phyloP scores from a whole-genome alignment of 2,888 invertebrate species.

The Athalia rosae region DNA sequence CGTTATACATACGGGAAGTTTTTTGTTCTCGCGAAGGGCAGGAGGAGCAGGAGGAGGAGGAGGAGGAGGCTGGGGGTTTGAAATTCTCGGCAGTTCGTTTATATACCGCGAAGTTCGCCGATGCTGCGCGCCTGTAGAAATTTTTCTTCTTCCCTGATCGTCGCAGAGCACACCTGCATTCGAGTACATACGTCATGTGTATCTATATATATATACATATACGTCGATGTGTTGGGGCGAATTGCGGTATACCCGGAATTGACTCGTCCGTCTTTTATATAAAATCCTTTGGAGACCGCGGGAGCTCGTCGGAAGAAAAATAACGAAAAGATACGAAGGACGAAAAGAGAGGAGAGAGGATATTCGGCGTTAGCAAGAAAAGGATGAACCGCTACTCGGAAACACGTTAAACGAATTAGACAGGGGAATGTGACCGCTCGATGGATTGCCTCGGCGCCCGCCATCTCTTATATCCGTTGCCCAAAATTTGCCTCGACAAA shows the following conservation, averaged over 20 bases:
- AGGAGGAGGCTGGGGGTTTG: background rate
- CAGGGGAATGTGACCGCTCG: constrained; percentile 69
- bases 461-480: background rate
- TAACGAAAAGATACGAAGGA: too few species aligned
- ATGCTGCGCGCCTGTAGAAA: background rate
- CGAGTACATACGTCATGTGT: background rate
- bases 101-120: constrained; percentile 27
- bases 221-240: too few species aligned
- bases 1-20: too few species aligned
- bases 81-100: constrained; percentile 42
- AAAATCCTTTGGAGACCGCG: too few species aligned
- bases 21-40: too few species aligned
- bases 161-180: background rate
- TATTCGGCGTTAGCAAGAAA: constrained; percentile 29
- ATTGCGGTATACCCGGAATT: constrained; percentile 64
- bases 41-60: too few species aligned
- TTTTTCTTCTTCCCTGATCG: background rate
- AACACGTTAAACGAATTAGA: constrained; percentile 72
- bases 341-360: too few species aligned
- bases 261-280: constrained; percentile 64
- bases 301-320: too few species aligned
- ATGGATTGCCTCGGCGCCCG: constrained; percentile 63
- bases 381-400: constrained; percentile 59
- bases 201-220: too few species aligned
- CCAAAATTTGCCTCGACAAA: background rate